Base-by-base conservation (phyloP, 1,140 invertebrate species). In the Mylabris phalerata region DNA sequence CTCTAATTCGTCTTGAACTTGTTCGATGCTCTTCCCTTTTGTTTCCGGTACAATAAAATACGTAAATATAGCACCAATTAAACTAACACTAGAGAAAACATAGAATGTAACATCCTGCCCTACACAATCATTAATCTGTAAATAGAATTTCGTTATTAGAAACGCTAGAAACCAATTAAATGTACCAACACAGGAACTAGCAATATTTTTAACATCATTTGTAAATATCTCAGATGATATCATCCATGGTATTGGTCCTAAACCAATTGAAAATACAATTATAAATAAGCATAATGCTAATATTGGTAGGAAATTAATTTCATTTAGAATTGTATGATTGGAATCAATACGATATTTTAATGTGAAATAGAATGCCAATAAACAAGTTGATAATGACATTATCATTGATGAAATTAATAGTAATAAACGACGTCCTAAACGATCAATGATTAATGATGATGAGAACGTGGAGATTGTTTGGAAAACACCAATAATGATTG, bases 91-190 rank as follows among this genome's bases (percentile, higher is more conserved):
- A 7, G 82, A 78, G 70, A 88, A 92, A 6, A 62, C 46, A 61
- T 68, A 88, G 71, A 89, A 92, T 9, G 80, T 78, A 1, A 71
- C 74, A 52, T 78, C 74, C 9, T 75, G 60, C 0, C 80, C 77
- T 26, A 87, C 66, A 2, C 67, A 48, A 0, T 57, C 38, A 26
- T 75, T 72, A 38, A 88, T 48, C 4, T 78, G 63, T 2, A 66
- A 63, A 67, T 83, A 90, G 61, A 80, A 80, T 67, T 89, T 88
- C 11, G 93, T 93, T 1, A 94, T 84, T 7, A 90, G 62, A 71
- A 95, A 95, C 48, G 88, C 90, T 54, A 85, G 82, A 3, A 86
- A 65, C 81, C 92, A 87, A 67, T 92, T 94, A 62, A 87, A 84
- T 9, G 84, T 79, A 42, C 86, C 86, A 3, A 88, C 85, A 65